Percentiles rank a stretch among this genome's conserved stretches.
phyloP scores from a whole-genome alignment of 2,888 invertebrate genomes.

The Camponotus fellah region DNA sequence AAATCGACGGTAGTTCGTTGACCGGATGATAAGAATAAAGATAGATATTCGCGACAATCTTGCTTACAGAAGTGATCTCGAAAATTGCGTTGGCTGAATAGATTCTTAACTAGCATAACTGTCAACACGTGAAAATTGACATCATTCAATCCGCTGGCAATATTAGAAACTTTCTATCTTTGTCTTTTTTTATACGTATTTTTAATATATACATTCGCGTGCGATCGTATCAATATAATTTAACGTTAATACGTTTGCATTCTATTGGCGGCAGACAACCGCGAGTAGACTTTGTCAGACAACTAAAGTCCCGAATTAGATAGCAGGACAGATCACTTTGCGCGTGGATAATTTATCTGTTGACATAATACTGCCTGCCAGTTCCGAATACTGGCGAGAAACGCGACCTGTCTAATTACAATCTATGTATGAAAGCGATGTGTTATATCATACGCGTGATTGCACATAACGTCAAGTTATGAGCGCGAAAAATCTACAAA shows the following conservation, averaged over 20 bases:
- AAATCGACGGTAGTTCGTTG: background rate
- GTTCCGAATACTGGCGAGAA: conserved; percentile 19
- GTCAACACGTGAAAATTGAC: conserved; percentile 14
- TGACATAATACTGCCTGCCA: conserved; percentile 24
- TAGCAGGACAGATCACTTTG: conserved; percentile 29
- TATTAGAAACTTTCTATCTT: background rate
- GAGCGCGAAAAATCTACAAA: background rate
- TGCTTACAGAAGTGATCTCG: background rate
- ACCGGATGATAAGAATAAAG: background rate
- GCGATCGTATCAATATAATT: conserved; percentile 37
- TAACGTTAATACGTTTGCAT: conserved; percentile 56
- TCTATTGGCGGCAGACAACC: conserved; percentile 50
- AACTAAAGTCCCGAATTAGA: conserved; percentile 49
- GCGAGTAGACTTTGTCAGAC: conserved; percentile 43
- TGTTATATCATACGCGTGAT: background rate
- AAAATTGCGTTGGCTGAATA: conserved; percentile 7
- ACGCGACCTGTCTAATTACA: conserved; percentile 22
- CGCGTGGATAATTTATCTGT: conserved; percentile 36
- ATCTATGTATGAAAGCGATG: conserved; percentile 11
- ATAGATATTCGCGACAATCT: background rate
- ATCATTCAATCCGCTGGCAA: conserved; percentile 9
- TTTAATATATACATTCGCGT: background rate
- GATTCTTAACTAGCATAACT: conserved; percentile 41
- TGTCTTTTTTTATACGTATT: background rate
- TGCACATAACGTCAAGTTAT: background rate